phyloP scores from a whole-genome alignment of 2,888 invertebrate species.

The Philereme vetulata region DNA sequence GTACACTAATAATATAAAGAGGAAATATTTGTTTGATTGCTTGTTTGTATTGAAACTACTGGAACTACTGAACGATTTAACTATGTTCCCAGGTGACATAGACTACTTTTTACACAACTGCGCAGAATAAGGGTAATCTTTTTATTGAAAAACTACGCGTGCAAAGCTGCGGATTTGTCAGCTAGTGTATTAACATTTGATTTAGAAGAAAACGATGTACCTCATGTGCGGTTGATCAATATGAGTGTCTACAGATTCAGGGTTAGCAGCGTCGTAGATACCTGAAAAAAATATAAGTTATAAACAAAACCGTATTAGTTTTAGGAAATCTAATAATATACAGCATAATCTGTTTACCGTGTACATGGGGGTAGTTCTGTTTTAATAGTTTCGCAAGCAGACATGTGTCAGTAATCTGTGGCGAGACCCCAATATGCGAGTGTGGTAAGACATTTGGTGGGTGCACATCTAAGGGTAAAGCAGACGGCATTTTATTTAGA shows the following conservation, averaged over 20 bases:
- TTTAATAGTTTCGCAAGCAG: slow-evolving; percentile 62
- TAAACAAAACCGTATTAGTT: background rate
- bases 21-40: too few relatives aligned
- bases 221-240: slow-evolving; percentile 43
- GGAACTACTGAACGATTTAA: too few relatives aligned
- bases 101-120: too few relatives aligned
- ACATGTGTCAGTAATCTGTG: slow-evolving; percentile 57
- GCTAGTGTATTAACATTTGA: background rate
- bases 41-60: too few relatives aligned
- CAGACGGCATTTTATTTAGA: slow-evolving; percentile 34
- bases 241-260: slow-evolving; percentile 42
- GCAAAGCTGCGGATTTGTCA: too few relatives aligned
- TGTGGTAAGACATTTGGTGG: slow-evolving; percentile 34
- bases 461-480: slow-evolving; percentile 38
- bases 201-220: slow-evolving; percentile 32
- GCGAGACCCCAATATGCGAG: slow-evolving; percentile 36
- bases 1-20: too few relatives aligned
- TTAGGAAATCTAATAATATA: background rate
- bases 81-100: too few relatives aligned
- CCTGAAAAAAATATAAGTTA: slow-evolving; percentile 41
- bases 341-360: slow-evolving; percentile 46
- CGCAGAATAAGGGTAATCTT: too few relatives aligned
- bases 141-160: too few relatives aligned
- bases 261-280: slow-evolving; percentile 44
- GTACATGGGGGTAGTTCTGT: slow-evolving; percentile 52